phyloP scores from a whole-genome alignment of 2,888 invertebrate genomes.

The Carabus problematicus region DNA sequence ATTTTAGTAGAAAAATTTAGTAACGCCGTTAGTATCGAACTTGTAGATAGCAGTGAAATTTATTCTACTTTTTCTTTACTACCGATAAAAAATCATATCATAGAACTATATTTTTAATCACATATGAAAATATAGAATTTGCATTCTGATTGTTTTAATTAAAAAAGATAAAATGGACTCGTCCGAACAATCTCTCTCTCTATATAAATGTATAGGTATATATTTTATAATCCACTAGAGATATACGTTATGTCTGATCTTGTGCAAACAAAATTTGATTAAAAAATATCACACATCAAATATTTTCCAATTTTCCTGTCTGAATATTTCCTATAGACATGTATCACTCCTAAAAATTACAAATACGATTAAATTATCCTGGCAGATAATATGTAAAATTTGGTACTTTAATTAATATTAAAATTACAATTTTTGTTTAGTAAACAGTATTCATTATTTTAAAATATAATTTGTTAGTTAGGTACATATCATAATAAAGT shows the following conservation, averaged over 20 bases:
- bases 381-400: background rate
- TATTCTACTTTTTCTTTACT: no score
- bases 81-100: no score
- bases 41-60: no score
- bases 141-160: conserved; percentile 33
- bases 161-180: conserved; percentile 14
- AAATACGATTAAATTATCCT: background rate
- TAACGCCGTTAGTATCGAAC: no score
- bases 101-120: background rate
- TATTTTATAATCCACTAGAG: conserved; percentile 33
- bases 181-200: no score
- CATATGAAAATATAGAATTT: conserved; percentile 16
- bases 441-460: no score
- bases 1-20: no score
- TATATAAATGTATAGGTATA: conserved; percentile 1
- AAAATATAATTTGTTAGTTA: no score
- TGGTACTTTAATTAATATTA: no score
- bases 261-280: conserved; percentile 39
- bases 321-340: no score
- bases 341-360: conserved; percentile 1
- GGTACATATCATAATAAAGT: no score
- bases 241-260: background rate
- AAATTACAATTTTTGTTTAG: no score
- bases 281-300: conserved; percentile 40
- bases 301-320: conserved; percentile 23